Conservation (phyloP, 1,140 invertebrate genomes). For the Zelostemma sp. region DNA sequence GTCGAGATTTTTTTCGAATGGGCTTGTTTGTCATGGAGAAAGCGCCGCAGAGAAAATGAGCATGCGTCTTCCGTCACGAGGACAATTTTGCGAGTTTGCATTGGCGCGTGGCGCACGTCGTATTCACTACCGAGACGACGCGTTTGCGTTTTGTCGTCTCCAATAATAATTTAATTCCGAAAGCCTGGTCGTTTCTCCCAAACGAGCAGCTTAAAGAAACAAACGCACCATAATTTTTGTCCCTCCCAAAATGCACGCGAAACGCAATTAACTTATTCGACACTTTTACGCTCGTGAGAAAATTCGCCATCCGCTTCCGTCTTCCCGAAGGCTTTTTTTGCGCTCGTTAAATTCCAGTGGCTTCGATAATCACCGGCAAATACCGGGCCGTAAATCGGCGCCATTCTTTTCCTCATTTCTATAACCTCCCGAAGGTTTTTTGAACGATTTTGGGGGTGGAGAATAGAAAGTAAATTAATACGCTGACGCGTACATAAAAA, state of each 20-base stretch:
- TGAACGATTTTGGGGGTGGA: background rate
- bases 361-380: no score
- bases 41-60: slow-evolving; percentile 6
- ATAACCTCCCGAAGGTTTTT: background rate
- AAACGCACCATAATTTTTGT: no score
- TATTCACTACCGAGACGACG: background rate
- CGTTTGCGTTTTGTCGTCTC: background rate
- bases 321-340: no score
- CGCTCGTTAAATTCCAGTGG: no score
- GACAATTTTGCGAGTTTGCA: no score
- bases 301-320: no score
- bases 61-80: background rate
- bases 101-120: no score
- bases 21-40: slow-evolving; percentile 12
- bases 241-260: no score
- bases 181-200: slow-evolving; percentile 6
- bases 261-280: no score
- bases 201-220: no score
- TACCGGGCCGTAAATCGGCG: no score
- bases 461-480: background rate
- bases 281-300: no score
- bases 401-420: background rate
- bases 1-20: background rate
- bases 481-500: background rate
- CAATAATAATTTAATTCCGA: slow-evolving; percentile 19